phyloP scores from a whole-genome alignment of 1,140 invertebrate species.

The Geopemphigus sp. region DNA sequence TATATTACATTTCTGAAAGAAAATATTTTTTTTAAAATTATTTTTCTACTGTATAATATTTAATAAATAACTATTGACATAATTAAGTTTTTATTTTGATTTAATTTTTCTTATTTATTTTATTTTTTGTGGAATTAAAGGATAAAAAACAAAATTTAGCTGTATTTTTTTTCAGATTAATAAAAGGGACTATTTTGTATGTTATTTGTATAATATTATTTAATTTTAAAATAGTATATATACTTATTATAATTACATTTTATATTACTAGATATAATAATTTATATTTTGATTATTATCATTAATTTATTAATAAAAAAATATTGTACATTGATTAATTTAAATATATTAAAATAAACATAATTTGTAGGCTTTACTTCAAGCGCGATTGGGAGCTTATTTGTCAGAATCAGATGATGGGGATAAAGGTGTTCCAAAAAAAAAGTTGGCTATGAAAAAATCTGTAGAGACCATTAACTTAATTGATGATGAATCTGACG shows the following conservation, averaged over 20 bases:
- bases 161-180: constrained; percentile 38
- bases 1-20: too few relatives aligned
- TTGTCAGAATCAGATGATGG: constrained; percentile 53
- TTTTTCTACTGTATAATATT: too few relatives aligned
- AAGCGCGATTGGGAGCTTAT: constrained; percentile 60
- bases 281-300: not conserved
- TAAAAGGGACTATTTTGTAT: constrained; percentile 3
- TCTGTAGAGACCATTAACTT: constrained; percentile 54
- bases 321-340: too few relatives aligned
- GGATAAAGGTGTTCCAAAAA: constrained; percentile 23
- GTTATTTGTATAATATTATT: constrained; percentile 27
- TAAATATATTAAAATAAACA: not conserved
- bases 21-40: too few relatives aligned
- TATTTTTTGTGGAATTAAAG: not conserved
- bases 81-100: not conserved
- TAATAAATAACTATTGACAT: too few relatives aligned
- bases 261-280: not conserved
- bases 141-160: constrained; percentile 4
- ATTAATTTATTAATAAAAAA: not conserved
- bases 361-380: constrained; percentile 59
- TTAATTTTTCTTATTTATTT: not conserved
- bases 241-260: not conserved
- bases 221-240: not conserved
- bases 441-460: constrained; percentile 46
- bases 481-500: constrained; percentile 53